Evolutionary conservation across 1,140 invertebrate species (phyloP).

Genomic region (Idris sp.): DNA sequence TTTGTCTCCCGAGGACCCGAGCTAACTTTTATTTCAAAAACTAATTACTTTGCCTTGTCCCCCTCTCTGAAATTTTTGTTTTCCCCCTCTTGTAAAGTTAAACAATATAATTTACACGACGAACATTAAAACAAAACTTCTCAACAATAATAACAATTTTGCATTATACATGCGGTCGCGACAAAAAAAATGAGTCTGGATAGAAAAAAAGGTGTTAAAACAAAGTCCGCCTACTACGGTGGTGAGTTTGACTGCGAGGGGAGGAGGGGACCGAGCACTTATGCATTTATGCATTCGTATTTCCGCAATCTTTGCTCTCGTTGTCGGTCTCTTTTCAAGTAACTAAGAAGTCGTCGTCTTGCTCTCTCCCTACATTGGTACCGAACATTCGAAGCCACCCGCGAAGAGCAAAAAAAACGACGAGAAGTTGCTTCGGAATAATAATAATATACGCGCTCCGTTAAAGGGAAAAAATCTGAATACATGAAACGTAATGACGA

Average conservation of each 20-base stretch:
- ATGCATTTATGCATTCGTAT: conserved; percentile 80
- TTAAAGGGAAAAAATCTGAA: conserved; percentile 77
- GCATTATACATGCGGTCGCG: conserved; percentile 27
- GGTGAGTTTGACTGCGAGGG: conserved; percentile 65
- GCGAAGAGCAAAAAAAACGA: conserved; percentile 50
- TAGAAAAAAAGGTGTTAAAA: conserved; percentile 57
- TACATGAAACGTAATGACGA: conserved; percentile 78
- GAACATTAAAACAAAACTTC: conserved; percentile 31
- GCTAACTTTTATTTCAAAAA: conserved; percentile 44
- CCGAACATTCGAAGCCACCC: conserved; percentile 51
- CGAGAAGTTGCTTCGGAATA: conserved; percentile 78
- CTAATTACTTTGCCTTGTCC: conserved; percentile 39
- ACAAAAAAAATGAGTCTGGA: conserved; percentile 40
- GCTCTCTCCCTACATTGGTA: conserved; percentile 56
- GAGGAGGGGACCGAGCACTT: too few relatives aligned
- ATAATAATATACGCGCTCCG: conserved; percentile 77
- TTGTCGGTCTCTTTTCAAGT: conserved; percentile 61
- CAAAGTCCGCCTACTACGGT: conserved; percentile 42
- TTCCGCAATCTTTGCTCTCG: conserved; percentile 72
- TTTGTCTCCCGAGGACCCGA: conserved; percentile 27
- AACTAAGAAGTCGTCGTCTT: conserved; percentile 68
- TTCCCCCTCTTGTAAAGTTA: too few relatives aligned
- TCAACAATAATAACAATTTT: conserved; percentile 47
- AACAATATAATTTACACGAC: conserved; percentile 18
- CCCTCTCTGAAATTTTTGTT: too few relatives aligned